Evolutionary conservation across 2,797 vertebrate genomes (phyloP).

Genomic region (Tapirus indicus): DNA sequence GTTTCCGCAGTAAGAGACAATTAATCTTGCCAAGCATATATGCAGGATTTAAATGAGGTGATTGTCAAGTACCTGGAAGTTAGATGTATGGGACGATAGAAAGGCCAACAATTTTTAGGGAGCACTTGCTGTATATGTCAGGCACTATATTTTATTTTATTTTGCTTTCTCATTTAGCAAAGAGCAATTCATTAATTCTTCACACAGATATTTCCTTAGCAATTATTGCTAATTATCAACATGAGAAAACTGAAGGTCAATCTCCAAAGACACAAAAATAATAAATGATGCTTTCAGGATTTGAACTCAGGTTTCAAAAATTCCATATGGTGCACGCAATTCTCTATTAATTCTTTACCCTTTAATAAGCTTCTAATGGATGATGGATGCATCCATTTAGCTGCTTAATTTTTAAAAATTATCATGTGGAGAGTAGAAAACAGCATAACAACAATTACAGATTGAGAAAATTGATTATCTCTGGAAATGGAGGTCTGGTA

Average conservation of each 20-base stretch:
- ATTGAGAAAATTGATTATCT: background rate
- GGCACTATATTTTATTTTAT: background rate
- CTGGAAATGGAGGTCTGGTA: background rate
- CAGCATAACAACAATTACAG: background rate
- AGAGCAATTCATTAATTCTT: background rate
- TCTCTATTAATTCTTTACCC: background rate
- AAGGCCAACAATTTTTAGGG: background rate
- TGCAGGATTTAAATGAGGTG: background rate
- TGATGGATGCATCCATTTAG: background rate
- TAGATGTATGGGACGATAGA: background rate
- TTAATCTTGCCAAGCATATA: constrained; percentile 33
- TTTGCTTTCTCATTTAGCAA: background rate
- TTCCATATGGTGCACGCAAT: background rate
- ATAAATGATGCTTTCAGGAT: background rate
- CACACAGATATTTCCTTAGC: background rate
- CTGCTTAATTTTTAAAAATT: background rate
- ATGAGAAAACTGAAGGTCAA: background rate
- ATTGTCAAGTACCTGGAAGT: background rate
- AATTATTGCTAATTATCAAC: background rate
- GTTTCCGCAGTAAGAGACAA: constrained; percentile 46
- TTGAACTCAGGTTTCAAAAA: background rate
- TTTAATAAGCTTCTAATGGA: background rate
- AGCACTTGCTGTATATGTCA: background rate
- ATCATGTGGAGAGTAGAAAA: background rate
- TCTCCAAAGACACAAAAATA: background rate